These are phyloP conservation scores for Aspidiotus destructor DNA, from an alignment of 2,888 invertebrate genomes.

Conservation along the genomic window DNA sequence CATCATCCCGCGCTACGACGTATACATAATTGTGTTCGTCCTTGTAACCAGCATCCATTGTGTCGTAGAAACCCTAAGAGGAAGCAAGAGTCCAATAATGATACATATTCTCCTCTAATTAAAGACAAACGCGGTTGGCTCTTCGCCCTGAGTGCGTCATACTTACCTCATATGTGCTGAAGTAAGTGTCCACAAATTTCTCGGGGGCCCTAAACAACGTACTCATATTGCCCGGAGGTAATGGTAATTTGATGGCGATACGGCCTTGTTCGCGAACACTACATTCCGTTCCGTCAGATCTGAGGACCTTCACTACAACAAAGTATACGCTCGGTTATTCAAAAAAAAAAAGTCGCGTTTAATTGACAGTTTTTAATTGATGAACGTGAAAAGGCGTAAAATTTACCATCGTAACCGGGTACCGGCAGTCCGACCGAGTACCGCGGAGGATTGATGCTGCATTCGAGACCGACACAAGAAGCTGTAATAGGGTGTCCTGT, in stretches of 20 bases:
- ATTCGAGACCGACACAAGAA: slow-evolving; percentile 66
- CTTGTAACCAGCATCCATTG: slow-evolving; percentile 86
- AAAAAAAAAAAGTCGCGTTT: slow-evolving; percentile 54
- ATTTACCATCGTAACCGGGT: slow-evolving; percentile 71
- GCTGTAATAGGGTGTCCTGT: slow-evolving; percentile 84
- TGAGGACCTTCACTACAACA: slow-evolving; percentile 54
- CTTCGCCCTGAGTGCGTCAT: neutral
- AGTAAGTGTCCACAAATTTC: slow-evolving; percentile 70
- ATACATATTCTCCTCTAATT: neutral
- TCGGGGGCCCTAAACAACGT: slow-evolving; percentile 74
- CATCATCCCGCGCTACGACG: slow-evolving; percentile 85
- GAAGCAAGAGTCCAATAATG: slow-evolving; percentile 6
- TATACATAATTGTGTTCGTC: slow-evolving; percentile 75
- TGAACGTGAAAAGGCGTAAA: too few relatives aligned
- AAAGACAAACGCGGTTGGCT: too few relatives aligned
- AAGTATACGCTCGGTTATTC: slow-evolving; percentile 13
- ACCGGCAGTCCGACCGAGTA: slow-evolving; percentile 76
- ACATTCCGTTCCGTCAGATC: slow-evolving; percentile 60
- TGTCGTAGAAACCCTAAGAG: slow-evolving; percentile 77
- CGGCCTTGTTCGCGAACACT: slow-evolving; percentile 65
- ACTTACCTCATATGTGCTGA: slow-evolving; percentile 69
- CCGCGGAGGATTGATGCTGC: slow-evolving; percentile 59
- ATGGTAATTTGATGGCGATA: slow-evolving; percentile 70
- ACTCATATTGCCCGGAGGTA: slow-evolving; percentile 80
- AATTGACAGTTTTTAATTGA: neutral